These are phyloP conservation scores for Prochilodus magdalenae DNA, from an alignment of 2,113 vertebrate genomes.

Conservation along the genomic window DNA sequence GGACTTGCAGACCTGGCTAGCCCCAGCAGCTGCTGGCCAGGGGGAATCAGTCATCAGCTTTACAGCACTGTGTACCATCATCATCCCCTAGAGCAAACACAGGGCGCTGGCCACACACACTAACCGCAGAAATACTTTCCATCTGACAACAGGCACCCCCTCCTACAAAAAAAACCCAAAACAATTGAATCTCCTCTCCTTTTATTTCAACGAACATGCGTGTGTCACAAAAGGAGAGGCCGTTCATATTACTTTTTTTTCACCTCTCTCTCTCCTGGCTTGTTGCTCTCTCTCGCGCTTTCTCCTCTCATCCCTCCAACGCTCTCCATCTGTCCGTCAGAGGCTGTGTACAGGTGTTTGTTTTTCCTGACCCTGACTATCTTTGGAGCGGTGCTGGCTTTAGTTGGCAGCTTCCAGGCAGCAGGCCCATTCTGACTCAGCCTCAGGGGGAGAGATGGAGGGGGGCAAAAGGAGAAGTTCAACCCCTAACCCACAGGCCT, in stretches of 20 bases:
- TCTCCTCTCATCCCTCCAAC: slow-evolving; percentile 33
- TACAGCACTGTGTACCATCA: slow-evolving; percentile 59
- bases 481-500: slow-evolving; percentile 54
- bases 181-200: slow-evolving; percentile 5
- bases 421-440: slow-evolving; percentile 46
- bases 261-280: slow-evolving; percentile 29
- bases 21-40: slow-evolving; percentile 70
- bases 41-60: slow-evolving; percentile 67
- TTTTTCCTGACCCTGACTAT: slow-evolving; percentile 58
- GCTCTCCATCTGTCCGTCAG: slow-evolving; percentile 63
- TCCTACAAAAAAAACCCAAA: not conserved
- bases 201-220: slow-evolving; percentile 29
- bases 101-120: slow-evolving; percentile 49
- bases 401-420: slow-evolving; percentile 39
- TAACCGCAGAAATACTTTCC: slow-evolving; percentile 40
- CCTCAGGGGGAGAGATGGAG: slow-evolving; percentile 42
- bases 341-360: slow-evolving; percentile 59
- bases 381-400: slow-evolving; percentile 45
- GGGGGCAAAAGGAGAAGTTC: slow-evolving; percentile 50
- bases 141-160: slow-evolving; percentile 32
- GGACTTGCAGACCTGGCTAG: slow-evolving; percentile 69
- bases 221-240: slow-evolving; percentile 16
- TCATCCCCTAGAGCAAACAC: slow-evolving; percentile 74
- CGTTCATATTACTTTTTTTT: slow-evolving; percentile 29
- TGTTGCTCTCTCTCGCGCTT: slow-evolving; percentile 46